Evolutionary conservation across 1,140 invertebrate species (phyloP), one percentile per base, ranked within the genome.

Genomic region (Rhagoletis zephyria): DNA sequence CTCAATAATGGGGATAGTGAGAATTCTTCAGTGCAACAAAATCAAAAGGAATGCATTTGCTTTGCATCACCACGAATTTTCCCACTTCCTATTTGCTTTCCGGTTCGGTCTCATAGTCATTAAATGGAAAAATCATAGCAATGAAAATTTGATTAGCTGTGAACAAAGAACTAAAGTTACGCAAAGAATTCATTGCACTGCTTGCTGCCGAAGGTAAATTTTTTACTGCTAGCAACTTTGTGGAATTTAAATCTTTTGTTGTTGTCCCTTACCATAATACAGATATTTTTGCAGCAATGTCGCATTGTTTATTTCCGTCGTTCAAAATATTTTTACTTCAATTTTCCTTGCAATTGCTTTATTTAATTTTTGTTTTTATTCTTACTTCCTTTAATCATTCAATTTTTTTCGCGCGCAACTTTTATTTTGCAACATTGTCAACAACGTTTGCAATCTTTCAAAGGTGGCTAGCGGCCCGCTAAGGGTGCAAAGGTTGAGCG

Each of bases 141-240:
- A 81, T 81, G 74, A 81, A 81, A 81, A 81, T 14, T 81, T 81
- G 74, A 81, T 81, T 81, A 81, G 74, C 48, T 1, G 2, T 81
- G 45, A 81, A 81, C 7, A 51, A n/a, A 81, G 45, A 81, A 74
- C 3, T 16, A 4, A 51, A 63, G 16, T n/a, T 63, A 63, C 12
- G n/a, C 12, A 63, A 30, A 30, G 30, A 30, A 10, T 10, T 56
- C 51, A 56, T 7, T 56, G 5, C 10, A 56, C 5, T 56, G 51
- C 10, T 56, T 56, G 51, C 51, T 56, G 51, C 51, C 10, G 10
- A 56, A 56, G 51, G 51, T 56, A 56, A 10, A 10, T 56, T 56
- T 30, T 14, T 14, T 74, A 74, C 45, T 74, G 14, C 42, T 1
- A 14, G 61, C 61, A 63, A 63, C 3, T 63, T 12, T n/a, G 16